These are phyloP conservation scores for Brachionus asplanchnoidis DNA, from an alignment of 1,140 invertebrate species.

Conservation along the genomic window DNA sequence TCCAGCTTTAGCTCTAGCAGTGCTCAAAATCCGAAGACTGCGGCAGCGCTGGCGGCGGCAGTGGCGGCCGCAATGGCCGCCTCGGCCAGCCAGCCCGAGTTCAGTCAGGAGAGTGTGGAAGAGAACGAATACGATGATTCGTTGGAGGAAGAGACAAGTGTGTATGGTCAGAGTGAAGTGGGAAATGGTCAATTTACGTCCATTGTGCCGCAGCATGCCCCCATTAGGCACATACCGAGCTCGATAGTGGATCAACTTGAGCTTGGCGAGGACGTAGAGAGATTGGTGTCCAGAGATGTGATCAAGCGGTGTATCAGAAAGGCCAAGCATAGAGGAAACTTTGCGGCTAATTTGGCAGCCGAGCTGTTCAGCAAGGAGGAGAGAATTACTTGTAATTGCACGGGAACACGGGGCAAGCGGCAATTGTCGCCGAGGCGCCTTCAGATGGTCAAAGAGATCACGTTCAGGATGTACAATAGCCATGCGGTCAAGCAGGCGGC, in stretches of 20 bases:
- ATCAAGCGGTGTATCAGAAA: slow-evolving; percentile 18
- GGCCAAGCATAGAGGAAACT: slow-evolving; percentile 16
- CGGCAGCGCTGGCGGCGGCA: background rate
- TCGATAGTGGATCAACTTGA: slow-evolving; percentile 9
- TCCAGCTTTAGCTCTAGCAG: background rate
- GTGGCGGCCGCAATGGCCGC: background rate
- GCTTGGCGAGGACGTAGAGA: background rate
- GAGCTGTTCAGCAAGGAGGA: slow-evolving; percentile 18
- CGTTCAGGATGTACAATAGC: slow-evolving; percentile 1
- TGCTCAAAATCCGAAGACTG: background rate
- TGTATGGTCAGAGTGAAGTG: background rate
- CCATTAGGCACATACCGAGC: slow-evolving; percentile 18
- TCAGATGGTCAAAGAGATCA: slow-evolving; percentile 19
- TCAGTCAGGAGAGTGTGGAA: background rate
- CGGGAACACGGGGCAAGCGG: background rate
- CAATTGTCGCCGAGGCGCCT: background rate
- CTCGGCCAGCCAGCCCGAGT: background rate
- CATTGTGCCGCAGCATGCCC: background rate
- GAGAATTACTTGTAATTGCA: slow-evolving; percentile 18
- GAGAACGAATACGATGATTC: slow-evolving; percentile 9
- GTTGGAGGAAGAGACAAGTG: background rate
- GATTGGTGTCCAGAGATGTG: background rate
- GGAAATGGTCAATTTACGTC: background rate
- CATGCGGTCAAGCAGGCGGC: background rate
- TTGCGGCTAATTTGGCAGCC: slow-evolving; percentile 5